These are phyloP conservation scores for Epinotia ramella DNA, from an alignment of 2,888 invertebrate species.

Conservation along the genomic window DNA sequence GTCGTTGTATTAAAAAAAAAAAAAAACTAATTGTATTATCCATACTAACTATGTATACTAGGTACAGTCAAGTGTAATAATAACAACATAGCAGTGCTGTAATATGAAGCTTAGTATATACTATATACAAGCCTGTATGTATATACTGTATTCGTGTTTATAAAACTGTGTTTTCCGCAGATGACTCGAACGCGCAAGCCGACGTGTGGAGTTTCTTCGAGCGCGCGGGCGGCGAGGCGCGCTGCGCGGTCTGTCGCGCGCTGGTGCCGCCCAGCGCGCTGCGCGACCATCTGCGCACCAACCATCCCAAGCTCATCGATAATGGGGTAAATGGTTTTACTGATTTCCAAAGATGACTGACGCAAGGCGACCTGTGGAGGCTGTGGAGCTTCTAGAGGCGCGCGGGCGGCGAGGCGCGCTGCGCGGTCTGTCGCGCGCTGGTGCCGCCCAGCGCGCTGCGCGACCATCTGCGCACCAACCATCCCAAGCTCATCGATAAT, in stretches of 20 bases:
- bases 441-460: constrained; percentile 50
- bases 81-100: too few relatives aligned
- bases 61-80: too few relatives aligned
- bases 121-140: too few relatives aligned
- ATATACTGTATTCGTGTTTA: too few relatives aligned
- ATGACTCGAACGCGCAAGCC: constrained; percentile 45
- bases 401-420: constrained; percentile 54
- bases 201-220: constrained; percentile 64
- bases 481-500: constrained; percentile 57
- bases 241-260: constrained; percentile 61
- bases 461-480: constrained; percentile 58
- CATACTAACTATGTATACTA: too few relatives aligned
- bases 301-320: constrained; percentile 58
- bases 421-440: constrained; percentile 58
- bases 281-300: constrained; percentile 56
- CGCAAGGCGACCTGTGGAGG: constrained; percentile 54
- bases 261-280: constrained; percentile 47
- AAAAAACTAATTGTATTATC: too few relatives aligned
- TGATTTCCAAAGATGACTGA: constrained; percentile 45
- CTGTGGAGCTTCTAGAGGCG: constrained; percentile 66
- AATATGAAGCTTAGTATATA: too few relatives aligned
- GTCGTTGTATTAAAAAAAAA: too few relatives aligned
- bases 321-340: constrained; percentile 33
- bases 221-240: constrained; percentile 51
- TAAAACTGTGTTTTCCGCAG: constrained; percentile 4